phyloP scores from a whole-genome alignment of 2,113 vertebrate genomes.

The Phalacrocorax aristotelis region DNA sequence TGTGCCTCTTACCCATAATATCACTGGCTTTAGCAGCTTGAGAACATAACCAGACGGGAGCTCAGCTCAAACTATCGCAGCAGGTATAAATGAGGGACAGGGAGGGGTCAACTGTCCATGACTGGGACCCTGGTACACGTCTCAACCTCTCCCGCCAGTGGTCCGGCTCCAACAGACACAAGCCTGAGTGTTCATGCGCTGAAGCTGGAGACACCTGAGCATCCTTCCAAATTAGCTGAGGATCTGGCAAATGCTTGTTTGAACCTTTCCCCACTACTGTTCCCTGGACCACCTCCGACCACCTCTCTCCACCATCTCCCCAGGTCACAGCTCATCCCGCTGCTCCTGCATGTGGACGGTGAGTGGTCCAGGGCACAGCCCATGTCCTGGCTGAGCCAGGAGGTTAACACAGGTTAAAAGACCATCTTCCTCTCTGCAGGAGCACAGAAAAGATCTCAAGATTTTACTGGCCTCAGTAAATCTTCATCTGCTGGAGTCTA shows the following conservation, averaged over 20 bases:
- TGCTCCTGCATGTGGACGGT: neutral
- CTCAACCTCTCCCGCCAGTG: neutral
- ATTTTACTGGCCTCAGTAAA: neutral
- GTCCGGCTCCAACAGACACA: accelerated
- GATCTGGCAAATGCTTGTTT: neutral
- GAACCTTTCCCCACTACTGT: accelerated
- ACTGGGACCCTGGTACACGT: neutral
- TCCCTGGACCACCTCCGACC: neutral
- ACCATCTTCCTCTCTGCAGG: neutral
- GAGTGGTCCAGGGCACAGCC: neutral
- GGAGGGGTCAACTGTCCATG: neutral
- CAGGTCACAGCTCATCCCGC: neutral
- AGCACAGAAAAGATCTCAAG: neutral
- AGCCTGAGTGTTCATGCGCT: accelerated
- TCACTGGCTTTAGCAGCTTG: neutral
- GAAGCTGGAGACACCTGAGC: neutral
- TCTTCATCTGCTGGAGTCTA: neutral
- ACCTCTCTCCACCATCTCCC: neutral
- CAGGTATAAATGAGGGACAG: neutral
- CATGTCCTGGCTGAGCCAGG: neutral
- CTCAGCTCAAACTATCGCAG: neutral
- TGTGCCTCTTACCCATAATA: neutral
- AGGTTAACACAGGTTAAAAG: neutral
- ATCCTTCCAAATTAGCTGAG: neutral
- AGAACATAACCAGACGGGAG: neutral